These are phyloP conservation scores for Acridotheres tristis DNA, from an alignment of 2,797 vertebrate genomes.

Conservation along the genomic window DNA sequence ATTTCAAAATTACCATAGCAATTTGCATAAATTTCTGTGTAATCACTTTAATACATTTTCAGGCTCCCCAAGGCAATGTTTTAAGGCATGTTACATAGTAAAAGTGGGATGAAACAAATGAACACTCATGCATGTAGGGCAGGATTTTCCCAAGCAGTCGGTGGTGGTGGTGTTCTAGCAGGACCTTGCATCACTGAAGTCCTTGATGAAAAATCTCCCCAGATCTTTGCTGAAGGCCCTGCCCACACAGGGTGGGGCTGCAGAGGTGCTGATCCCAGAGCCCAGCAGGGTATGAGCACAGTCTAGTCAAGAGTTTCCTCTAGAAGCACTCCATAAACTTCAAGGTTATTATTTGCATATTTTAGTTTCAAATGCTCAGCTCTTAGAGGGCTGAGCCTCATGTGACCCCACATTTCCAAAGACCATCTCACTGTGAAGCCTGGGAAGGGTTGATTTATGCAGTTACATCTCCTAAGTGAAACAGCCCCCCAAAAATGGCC, in stretches of 20 bases:
- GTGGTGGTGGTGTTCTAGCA: background rate
- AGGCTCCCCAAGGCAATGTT: slow-evolving; percentile 20
- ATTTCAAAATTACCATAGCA: slow-evolving; percentile 31
- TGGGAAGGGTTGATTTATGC: background rate
- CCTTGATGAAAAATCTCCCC: background rate
- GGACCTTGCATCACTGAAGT: background rate
- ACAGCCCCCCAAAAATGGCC: background rate
- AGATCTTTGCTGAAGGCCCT: background rate
- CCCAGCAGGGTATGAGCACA: background rate
- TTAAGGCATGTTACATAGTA: slow-evolving; percentile 29
- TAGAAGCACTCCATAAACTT: background rate
- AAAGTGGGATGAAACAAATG: background rate
- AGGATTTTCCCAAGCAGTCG: background rate
- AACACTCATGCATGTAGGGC: background rate
- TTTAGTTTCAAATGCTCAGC: background rate
- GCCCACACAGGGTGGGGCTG: rapidly evolving
- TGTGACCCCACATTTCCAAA: background rate
- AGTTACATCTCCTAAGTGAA: background rate
- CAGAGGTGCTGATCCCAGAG: background rate
- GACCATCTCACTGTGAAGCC: background rate
- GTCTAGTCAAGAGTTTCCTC: background rate
- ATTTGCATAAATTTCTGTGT: slow-evolving; percentile 31
- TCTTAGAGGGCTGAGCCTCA: background rate
- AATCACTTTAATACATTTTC: slow-evolving; percentile 25
- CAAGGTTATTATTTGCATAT: background rate